Conservation (phyloP, 1,140 invertebrate genomes). For the Ganaspis sp. region DNA sequence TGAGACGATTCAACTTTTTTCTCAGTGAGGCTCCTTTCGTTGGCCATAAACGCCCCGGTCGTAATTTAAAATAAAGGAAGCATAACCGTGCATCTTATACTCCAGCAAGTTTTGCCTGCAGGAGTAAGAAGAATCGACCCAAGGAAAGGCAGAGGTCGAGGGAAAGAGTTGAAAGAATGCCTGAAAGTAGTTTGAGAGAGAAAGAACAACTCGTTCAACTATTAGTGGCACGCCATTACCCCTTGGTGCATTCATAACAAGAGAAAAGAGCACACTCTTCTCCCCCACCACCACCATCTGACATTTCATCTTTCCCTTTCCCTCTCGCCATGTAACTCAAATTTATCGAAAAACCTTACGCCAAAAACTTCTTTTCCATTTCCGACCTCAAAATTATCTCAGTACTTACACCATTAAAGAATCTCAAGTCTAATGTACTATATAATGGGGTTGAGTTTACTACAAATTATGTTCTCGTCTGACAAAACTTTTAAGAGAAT, state of each 20-base stretch:
- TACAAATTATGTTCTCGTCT: too few species aligned
- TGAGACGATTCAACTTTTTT: constrained; percentile 44
- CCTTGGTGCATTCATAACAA: constrained; percentile 57
- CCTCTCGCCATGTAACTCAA: neutral
- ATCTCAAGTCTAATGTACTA: neutral
- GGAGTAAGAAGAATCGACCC: constrained; percentile 36
- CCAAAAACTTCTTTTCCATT: constrained; percentile 21
- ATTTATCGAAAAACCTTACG: constrained; percentile 19
- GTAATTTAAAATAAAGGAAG: constrained; percentile 65
- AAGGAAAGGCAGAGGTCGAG: constrained; percentile 32
- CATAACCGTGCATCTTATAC: constrained; percentile 63
- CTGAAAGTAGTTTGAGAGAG: constrained; percentile 32
- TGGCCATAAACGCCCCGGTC: constrained; percentile 57
- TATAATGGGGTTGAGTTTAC: neutral
- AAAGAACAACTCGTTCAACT: constrained; percentile 58
- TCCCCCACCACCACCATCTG: neutral
- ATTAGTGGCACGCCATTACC: constrained; percentile 66
- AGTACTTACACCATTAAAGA: neutral
- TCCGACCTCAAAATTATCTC: constrained; percentile 32
- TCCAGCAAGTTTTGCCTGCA: constrained; percentile 40
- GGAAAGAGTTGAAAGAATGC: constrained; percentile 34
- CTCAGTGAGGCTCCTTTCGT: constrained; percentile 41
- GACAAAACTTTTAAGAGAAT: too few species aligned
- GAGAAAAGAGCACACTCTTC: constrained; percentile 28
- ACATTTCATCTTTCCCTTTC: neutral